Conservation (phyloP, 2,113 vertebrate genomes). For the Dolichotis patagonum region DNA sequence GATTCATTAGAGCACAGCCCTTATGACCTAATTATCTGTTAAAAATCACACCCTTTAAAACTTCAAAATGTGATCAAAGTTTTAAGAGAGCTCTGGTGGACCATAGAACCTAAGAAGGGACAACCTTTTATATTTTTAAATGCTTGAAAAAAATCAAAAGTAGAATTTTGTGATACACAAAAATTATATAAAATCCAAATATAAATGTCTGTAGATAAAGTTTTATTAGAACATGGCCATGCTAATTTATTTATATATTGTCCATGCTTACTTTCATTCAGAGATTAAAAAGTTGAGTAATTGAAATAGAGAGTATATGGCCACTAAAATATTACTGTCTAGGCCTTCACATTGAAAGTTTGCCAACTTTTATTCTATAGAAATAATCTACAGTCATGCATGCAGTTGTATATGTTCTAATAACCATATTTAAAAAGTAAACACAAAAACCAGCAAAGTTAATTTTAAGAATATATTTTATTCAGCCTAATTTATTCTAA, state of each 20-base stretch:
- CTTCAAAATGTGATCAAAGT: not conserved
- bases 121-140: not conserved
- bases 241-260: not conserved
- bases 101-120: not conserved
- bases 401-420: not conserved
- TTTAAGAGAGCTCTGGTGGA: not conserved
- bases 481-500: not conserved
- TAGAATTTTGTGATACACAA: not conserved
- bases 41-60: not conserved
- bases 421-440: not conserved
- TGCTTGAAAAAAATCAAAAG: not conserved
- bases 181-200: constrained; percentile 15
- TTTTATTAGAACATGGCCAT: not conserved
- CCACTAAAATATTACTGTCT: not conserved
- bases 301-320: not conserved
- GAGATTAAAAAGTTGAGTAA: not conserved
- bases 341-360: not conserved
- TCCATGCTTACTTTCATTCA: not conserved
- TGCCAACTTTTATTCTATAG: not conserved
- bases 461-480: not conserved
- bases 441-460: not conserved
- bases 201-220: not conserved
- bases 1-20: not conserved
- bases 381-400: not conserved
- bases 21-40: not conserved